phyloP scores from a whole-genome alignment of 2,797 vertebrate species.

The Hydrolagus colliei region DNA sequence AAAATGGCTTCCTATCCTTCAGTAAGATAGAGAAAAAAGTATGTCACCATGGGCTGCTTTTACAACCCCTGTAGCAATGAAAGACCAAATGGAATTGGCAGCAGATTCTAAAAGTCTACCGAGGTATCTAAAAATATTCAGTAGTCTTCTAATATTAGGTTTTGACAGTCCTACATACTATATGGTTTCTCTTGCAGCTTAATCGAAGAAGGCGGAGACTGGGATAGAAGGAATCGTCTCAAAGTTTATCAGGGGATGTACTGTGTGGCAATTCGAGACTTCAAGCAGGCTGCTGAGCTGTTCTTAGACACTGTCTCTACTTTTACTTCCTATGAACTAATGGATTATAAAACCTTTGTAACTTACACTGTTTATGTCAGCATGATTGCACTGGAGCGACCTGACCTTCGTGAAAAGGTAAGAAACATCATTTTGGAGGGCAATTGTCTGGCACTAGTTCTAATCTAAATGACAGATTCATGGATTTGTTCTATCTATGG shows the following conservation, averaged over 20 bases:
- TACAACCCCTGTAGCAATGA: too few species aligned
- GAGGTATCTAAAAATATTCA: constrained; percentile 4
- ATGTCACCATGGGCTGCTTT: too few species aligned
- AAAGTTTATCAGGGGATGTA: constrained; percentile 97
- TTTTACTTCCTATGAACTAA: constrained; percentile 97
- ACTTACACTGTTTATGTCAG: constrained; percentile 95
- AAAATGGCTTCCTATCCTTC: too few species aligned
- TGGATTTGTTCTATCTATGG: too few species aligned
- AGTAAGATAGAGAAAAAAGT: too few species aligned
- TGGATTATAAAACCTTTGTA: constrained; percentile 98
- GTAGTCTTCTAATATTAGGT: not conserved
- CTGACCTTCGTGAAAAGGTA: constrained; percentile 95
- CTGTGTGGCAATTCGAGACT: constrained; percentile 92
- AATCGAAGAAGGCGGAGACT: constrained; percentile 96
- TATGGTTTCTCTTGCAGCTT: constrained; percentile 59
- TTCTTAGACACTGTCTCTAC: constrained; percentile 97
- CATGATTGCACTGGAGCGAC: constrained; percentile 93
- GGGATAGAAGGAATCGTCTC: constrained; percentile 92
- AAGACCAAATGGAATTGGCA: not conserved
- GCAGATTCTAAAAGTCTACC: not conserved
- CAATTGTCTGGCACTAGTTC: too few species aligned
- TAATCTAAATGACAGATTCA: too few species aligned
- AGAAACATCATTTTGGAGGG: not conserved
- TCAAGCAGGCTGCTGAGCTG: constrained; percentile 93
- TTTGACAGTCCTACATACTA: not conserved